A percentile compares a stretch with the other conserved stretches of the same genome.
phyloP scores from a whole-genome alignment of 1,140 invertebrate species.

The Cydia amplana region DNA sequence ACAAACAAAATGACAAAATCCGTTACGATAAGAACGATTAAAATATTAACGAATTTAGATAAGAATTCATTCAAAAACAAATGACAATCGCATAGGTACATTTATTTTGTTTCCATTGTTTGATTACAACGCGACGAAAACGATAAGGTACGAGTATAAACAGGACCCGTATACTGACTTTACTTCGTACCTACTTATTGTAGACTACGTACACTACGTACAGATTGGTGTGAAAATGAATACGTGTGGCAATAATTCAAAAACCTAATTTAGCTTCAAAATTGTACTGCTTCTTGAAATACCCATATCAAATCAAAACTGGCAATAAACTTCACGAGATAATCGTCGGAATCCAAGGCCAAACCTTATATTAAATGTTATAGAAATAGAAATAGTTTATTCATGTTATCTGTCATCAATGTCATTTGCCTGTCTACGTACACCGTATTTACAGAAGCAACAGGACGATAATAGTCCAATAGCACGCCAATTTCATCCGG shows the following conservation, averaged over 20 bases:
- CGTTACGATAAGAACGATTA: constrained; percentile 22
- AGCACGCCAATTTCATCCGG: background rate
- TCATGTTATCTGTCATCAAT: constrained; percentile 2
- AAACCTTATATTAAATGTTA: background rate
- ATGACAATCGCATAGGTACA: background rate
- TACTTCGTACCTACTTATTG: too few relatives aligned
- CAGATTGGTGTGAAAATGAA: too few relatives aligned
- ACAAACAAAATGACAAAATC: background rate
- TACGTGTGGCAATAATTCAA: too few relatives aligned
- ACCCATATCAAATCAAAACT: background rate
- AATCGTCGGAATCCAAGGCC: background rate
- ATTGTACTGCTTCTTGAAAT: background rate
- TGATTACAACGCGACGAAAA: background rate
- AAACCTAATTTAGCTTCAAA: background rate
- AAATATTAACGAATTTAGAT: constrained; percentile 12
- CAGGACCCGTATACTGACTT: too few relatives aligned
- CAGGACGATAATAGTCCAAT: background rate
- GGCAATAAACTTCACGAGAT: background rate
- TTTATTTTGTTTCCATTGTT: constrained; percentile 4
- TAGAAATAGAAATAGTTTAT: too few relatives aligned
- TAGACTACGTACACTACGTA: too few relatives aligned
- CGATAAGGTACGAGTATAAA: too few relatives aligned
- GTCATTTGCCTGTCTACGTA: constrained; percentile 8
- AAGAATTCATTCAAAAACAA: background rate
- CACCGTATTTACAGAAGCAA: constrained; percentile 1